Conservation (phyloP, 2,888 invertebrate species). For the Julus scandinavius region DNA sequence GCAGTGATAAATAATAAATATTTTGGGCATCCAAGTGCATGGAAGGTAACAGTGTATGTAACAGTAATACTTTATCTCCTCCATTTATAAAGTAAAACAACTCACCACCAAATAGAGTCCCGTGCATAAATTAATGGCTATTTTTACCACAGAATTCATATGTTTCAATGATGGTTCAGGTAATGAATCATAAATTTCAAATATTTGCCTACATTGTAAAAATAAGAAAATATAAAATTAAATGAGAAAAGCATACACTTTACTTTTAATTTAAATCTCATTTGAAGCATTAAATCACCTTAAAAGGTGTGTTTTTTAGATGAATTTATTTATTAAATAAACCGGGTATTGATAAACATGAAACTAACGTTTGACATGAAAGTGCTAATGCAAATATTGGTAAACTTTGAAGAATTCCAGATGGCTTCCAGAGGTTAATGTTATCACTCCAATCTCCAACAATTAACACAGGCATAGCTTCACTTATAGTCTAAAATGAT, state of each 20-base stretch:
- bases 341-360: no score
- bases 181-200: slow-evolving; percentile 91
- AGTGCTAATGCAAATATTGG: slow-evolving; percentile 97
- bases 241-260: no score
- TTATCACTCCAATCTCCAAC: slow-evolving; percentile 75
- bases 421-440: slow-evolving; percentile 81
- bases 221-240: slow-evolving; percentile 33
- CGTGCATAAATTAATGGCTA: slow-evolving; percentile 92
- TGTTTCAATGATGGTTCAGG: slow-evolving; percentile 88
- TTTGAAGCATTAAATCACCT: no score
- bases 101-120: slow-evolving; percentile 71
- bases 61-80: neutral
- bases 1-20: slow-evolving; percentile 62
- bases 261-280: no score
- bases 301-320: slow-evolving; percentile 5
- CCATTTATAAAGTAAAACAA: slow-evolving; percentile 71
- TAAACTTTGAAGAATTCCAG: slow-evolving; percentile 88
- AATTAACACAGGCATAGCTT: slow-evolving; percentile 80
- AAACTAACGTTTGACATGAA: slow-evolving; percentile 83
- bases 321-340: slow-evolving; percentile 64
- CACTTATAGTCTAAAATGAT: slow-evolving; percentile 76
- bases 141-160: slow-evolving; percentile 86
- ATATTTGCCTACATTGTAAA: slow-evolving; percentile 72
- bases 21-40: neutral
- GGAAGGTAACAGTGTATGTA: slow-evolving; percentile 51